Base-by-base conservation (phyloP, 2,888 invertebrate species). In the Thera obeliscata region DNA sequence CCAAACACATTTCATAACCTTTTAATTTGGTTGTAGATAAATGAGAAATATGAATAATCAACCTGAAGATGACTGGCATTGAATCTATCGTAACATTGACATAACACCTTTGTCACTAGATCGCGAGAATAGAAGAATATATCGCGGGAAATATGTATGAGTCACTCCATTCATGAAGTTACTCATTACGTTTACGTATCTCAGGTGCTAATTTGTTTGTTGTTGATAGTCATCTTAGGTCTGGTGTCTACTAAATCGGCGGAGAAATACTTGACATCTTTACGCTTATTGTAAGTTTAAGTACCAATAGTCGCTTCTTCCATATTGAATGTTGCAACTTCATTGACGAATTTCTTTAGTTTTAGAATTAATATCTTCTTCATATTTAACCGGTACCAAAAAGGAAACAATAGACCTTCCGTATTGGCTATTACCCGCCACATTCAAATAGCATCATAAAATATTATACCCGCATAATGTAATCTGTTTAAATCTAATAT, bases 81-180 rank as follows among this genome's bases (percentile, higher is more conserved):
- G 33, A 52, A 52, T 50, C 12, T 22, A 4, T 50, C 12, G 7
- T 64, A 61, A 58, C 70, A 67, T 63, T 71, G 65, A 66, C 55
- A 55, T 66, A 62, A 58, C 63, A 38, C 33, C 62, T 63, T 66
- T 64, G 64, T 72, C 71, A 68, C 72, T 66, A 65, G 67, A 72
- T 71, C 68, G 69, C 74, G 69, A 76, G 78, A 81, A 78, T 76
- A 76, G 72, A 63, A 68, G 61, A 62, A 7, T 64, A 67, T 76
- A 78, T 81, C 74, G 78, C 78, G 78, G 78, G 83, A 84, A 85
- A 79, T 22, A 56, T 74, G 50, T 60, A 61, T 84, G 79, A 81
- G 66, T 86, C 85, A 86, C 12, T 75, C 69, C 81, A 85, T 82
- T 82, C 81, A 84, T 78, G 73, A 75, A 70, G 61, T 79, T 77